Base-by-base conservation (phyloP, 2,113 vertebrate genomes). In the Erinaceus europaeus region DNA sequence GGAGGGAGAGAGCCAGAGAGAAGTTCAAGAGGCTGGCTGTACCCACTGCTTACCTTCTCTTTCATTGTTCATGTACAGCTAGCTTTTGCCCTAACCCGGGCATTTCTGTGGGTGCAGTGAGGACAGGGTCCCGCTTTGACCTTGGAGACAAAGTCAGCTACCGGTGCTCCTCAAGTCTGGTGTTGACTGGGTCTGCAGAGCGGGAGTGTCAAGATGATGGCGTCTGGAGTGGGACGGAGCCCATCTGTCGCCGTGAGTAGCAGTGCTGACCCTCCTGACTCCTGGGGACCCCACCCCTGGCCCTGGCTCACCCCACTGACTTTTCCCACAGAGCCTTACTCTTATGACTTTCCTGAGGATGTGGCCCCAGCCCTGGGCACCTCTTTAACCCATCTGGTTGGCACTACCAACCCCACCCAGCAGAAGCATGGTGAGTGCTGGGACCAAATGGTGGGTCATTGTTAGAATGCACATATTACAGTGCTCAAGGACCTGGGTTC, bases 161-260 rank as follows among this genome's bases (percentile, higher is more conserved):
- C 64, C 79, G 62, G 3, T 99, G 98, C 73, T 96, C 97, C 88
- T 34, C 84, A 0, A 96, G 95, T 10, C 93, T 98, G 88, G 90
- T 96, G 34, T 94, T 99, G 74, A 96, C 98, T 0, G 98, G 98
- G 9, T 97, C 98, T 0, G 82, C 64, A 0, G 94, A 97, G 75
- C 95, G 98, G 61, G 95, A 97, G 36, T 99, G 98, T 89, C 95
- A 97, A 91, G 91, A 92, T 46, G 86, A 90, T 2, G 96, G 95
- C 34, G 97, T 96, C 93, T 99, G 98, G 98, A 98, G 97, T 0
- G 98, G 98, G 9, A 95, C 97, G 0, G 92, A 97, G 32, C 96
- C 98, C 46, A 94, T 96, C 18, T 99, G 98, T 85, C 97, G 98
- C 80, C 97, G 98, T 98, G 85, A 96, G 97, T 93, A 46, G 61